Evolutionary conservation across 2,797 vertebrate species (phyloP).

Genomic region (Zonotrichia albicollis): DNA sequence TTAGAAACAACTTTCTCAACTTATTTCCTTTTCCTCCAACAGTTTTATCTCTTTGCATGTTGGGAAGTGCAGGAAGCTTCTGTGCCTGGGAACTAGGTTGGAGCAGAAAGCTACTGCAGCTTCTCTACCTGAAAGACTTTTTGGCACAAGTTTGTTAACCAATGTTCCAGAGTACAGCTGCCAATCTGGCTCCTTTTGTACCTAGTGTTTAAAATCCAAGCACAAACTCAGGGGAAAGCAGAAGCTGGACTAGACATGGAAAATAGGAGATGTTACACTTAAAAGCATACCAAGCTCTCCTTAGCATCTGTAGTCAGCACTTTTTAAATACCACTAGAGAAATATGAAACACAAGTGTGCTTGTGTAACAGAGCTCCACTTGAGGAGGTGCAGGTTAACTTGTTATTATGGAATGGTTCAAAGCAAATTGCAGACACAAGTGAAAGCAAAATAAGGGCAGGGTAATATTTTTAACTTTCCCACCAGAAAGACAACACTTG

Average conservation of each 20-base stretch:
- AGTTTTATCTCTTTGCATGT: neutral
- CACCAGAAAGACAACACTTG: neutral
- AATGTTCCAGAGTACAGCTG: neutral
- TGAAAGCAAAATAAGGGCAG: conserved; percentile 1
- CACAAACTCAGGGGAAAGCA: neutral
- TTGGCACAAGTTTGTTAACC: neutral
- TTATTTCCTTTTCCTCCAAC: neutral
- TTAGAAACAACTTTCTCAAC: neutral
- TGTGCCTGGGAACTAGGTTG: neutral
- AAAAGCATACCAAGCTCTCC: neutral
- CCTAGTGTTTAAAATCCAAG: neutral
- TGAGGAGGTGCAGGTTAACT: neutral
- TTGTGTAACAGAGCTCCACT: neutral
- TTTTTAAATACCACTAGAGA: neutral
- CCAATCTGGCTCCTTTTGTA: neutral
- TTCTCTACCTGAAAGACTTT: neutral
- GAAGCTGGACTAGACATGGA: neutral
- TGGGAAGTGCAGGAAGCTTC: neutral
- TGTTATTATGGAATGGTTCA: neutral
- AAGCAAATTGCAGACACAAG: conserved; percentile 27
- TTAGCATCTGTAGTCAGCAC: neutral
- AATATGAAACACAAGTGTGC: neutral
- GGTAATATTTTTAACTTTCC: neutral
- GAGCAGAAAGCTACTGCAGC: neutral
- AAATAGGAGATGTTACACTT: neutral